These are phyloP conservation scores for Empidonax alnorum DNA, from an alignment of 2,113 vertebrate species.

Conservation along the genomic window DNA sequence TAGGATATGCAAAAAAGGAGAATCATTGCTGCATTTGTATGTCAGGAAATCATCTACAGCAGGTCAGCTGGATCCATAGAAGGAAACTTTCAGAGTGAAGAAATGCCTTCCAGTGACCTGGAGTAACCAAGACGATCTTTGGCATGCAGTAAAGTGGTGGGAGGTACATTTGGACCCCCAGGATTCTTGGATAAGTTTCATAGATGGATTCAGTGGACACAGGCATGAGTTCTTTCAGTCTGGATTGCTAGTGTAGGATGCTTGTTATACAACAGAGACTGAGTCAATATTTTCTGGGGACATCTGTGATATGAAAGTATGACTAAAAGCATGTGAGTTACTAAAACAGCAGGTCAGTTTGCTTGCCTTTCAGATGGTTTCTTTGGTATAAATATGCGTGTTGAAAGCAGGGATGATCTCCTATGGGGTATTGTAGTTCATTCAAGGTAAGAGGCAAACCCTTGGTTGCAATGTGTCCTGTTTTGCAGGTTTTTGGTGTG, in stretches of 20 bases:
- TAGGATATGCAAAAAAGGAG: not conserved
- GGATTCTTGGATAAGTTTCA: not conserved
- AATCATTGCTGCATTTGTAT: not conserved
- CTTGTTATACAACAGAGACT: not conserved
- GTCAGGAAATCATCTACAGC: not conserved
- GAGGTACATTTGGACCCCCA: not conserved
- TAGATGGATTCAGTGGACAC: not conserved
- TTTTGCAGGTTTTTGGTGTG: not conserved
- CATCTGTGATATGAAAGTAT: not conserved
- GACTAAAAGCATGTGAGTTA: not conserved
- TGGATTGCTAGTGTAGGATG: not conserved
- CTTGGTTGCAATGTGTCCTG: not conserved
- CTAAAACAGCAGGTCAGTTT: not conserved
- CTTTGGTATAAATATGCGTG: not conserved
- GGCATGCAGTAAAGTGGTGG: not conserved
- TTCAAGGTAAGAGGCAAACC: not conserved
- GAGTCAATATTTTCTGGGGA: not conserved
- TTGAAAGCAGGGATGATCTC: not conserved
- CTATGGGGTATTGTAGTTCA: not conserved
- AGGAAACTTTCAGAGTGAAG: not conserved
- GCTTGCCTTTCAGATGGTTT: not conserved
- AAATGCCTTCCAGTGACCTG: conserved; percentile 22
- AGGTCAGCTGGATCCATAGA: not conserved
- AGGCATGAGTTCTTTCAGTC: not conserved
- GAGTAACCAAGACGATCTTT: conserved; percentile 8